Conservation (phyloP, 1,140 invertebrate genomes). For the Orchesella cincta region DNA sequence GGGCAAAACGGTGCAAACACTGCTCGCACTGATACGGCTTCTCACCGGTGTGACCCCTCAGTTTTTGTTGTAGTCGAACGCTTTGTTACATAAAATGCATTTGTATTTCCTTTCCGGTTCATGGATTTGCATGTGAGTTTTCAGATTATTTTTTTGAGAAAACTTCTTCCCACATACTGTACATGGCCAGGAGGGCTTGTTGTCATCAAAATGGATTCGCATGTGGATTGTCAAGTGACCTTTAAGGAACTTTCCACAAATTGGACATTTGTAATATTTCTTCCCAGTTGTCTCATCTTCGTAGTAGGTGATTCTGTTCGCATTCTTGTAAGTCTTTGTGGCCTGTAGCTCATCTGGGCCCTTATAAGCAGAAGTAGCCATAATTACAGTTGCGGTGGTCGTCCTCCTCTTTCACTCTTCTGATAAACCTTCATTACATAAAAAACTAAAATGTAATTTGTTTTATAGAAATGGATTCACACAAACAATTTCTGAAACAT, state of each 20-base stretch:
- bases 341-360: no score
- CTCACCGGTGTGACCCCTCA: background rate
- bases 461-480: no score
- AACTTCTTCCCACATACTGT: background rate
- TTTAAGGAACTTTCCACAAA: background rate
- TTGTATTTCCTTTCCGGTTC: background rate
- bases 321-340: background rate
- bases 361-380: no score
- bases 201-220: background rate
- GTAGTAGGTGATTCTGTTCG: background rate
- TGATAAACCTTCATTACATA: no score
- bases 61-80: background rate
- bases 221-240: background rate
- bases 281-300: background rate
- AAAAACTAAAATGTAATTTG: no score
- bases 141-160: background rate
- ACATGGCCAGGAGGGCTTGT: background rate
- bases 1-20: background rate
- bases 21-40: background rate
- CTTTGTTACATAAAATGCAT: background rate
- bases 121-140: background rate
- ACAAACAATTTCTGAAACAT: no score
- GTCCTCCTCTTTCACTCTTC: no score
- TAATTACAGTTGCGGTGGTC: no score
- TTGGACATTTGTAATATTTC: background rate